A percentile compares a stretch with the other conserved stretches of the same genome.
phyloP scores from a whole-genome alignment of 2,113 vertebrate species.

The Mugil cephalus region DNA sequence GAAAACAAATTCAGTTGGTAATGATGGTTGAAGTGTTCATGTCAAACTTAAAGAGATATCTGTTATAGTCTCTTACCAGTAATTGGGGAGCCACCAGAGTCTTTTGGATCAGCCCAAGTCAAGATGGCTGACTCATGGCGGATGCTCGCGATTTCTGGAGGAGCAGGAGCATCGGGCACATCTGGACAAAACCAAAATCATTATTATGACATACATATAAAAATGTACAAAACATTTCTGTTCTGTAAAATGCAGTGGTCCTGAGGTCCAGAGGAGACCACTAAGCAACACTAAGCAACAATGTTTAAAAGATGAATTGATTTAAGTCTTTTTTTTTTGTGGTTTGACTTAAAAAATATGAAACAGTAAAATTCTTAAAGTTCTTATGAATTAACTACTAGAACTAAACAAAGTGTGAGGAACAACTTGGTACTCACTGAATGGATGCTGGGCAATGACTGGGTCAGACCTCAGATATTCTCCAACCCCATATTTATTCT shows the following conservation, averaged over 20 bases:
- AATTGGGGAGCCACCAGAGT: slow-evolving; percentile 95
- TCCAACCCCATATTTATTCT: slow-evolving; percentile 98
- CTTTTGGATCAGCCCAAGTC: slow-evolving; percentile 93
- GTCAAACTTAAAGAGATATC: neutral
- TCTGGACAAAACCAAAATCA: slow-evolving; percentile 80
- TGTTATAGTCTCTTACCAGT: slow-evolving; percentile 86
- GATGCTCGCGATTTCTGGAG: slow-evolving; percentile 91
- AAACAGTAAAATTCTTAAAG: too few relatives aligned
- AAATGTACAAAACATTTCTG: too few relatives aligned
- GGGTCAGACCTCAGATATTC: slow-evolving; percentile 95
- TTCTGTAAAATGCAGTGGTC: too few relatives aligned
- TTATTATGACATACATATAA: too few relatives aligned
- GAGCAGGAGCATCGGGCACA: slow-evolving; percentile 95
- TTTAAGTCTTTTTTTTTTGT: too few relatives aligned
- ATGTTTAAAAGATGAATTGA: too few relatives aligned
- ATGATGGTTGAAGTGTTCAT: neutral
- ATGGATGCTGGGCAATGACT: slow-evolving; percentile 95
- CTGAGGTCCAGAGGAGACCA: too few relatives aligned
- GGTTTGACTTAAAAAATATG: too few relatives aligned
- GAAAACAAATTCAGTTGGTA: slow-evolving; percentile 5
- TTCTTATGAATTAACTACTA: neutral
- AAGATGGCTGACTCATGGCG: slow-evolving; percentile 93
- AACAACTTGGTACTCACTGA: slow-evolving; percentile 86
- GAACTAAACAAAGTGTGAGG: neutral
- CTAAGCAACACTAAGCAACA: too few relatives aligned